These are phyloP conservation scores for Nyctalus aviator DNA, from an alignment of 2,797 vertebrate species.

Conservation along the genomic window DNA sequence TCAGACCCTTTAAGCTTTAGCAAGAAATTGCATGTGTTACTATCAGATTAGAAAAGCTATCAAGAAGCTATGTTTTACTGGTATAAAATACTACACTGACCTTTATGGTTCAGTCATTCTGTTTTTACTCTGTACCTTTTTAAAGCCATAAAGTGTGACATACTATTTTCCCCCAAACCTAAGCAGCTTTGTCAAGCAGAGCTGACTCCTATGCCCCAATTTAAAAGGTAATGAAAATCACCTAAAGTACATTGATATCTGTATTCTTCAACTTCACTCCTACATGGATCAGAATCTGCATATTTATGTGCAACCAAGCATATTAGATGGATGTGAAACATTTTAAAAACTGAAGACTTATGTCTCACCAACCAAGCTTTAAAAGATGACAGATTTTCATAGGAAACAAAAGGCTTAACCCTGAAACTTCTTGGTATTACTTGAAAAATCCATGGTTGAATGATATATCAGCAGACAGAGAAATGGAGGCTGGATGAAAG, in stretches of 20 bases:
- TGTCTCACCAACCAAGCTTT: background rate
- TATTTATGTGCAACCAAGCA: background rate
- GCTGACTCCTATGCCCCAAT: background rate
- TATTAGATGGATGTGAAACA: background rate
- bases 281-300: background rate
- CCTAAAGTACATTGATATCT: background rate
- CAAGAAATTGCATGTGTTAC: conserved; percentile 45
- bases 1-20: background rate
- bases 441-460: background rate
- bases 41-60: conserved; percentile 67
- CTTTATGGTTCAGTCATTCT: conserved; percentile 25
- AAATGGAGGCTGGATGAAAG: background rate
- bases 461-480: background rate
- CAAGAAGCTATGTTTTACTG: conserved; percentile 48
- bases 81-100: background rate
- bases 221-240: conserved; percentile 4
- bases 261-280: background rate
- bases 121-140: background rate
- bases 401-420: background rate
- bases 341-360: background rate
- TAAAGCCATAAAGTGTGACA: background rate
- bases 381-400: background rate
- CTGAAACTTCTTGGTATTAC: background rate
- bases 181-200: background rate
- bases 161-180: background rate